Evolutionary conservation across 1,140 invertebrate species (phyloP).

Genomic region (Drosophila repleta): DNA sequence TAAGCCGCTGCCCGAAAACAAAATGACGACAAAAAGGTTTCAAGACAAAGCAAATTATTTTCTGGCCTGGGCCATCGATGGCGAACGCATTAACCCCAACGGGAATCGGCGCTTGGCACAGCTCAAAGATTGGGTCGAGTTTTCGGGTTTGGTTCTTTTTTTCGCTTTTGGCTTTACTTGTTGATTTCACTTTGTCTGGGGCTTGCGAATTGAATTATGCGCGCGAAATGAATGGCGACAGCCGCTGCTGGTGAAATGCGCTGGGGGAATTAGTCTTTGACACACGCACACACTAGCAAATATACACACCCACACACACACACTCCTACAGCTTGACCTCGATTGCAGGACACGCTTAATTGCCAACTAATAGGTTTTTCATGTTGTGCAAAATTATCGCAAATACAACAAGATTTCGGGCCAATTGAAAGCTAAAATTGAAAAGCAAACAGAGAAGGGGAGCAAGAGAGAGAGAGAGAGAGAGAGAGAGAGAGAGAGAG

Average conservation of each 20-base stretch:
- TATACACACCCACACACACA: neutral
- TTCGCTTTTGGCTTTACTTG: conserved; percentile 55
- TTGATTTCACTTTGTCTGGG: conserved; percentile 58
- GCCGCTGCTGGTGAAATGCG: conserved; percentile 33
- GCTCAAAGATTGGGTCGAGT: neutral
- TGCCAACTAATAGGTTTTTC: conserved; percentile 56
- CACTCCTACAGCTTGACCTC: conserved; percentile 8
- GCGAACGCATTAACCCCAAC: conserved; percentile 23
- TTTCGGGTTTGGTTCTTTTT: neutral
- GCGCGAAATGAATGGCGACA: conserved; percentile 54
- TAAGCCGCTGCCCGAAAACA: conserved; percentile 38
- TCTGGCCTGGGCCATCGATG: conserved; percentile 8
- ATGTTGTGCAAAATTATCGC: conserved; percentile 38
- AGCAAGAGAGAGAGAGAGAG: too few species aligned
- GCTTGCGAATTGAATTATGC: conserved; percentile 59
- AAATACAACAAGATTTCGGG: conserved; percentile 7
- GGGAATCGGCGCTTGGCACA: neutral
- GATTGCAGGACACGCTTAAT: conserved; percentile 52
- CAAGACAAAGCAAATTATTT: conserved; percentile 4
- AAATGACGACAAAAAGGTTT: conserved; percentile 32
- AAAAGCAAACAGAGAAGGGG: conserved; percentile 5
- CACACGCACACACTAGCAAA: neutral
- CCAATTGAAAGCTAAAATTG: conserved; percentile 13
- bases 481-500: too few species aligned
- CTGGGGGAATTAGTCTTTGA: conserved; percentile 8